Base-by-base conservation (phyloP, 2,113 vertebrate species). In the Daboia siamensis region DNA sequence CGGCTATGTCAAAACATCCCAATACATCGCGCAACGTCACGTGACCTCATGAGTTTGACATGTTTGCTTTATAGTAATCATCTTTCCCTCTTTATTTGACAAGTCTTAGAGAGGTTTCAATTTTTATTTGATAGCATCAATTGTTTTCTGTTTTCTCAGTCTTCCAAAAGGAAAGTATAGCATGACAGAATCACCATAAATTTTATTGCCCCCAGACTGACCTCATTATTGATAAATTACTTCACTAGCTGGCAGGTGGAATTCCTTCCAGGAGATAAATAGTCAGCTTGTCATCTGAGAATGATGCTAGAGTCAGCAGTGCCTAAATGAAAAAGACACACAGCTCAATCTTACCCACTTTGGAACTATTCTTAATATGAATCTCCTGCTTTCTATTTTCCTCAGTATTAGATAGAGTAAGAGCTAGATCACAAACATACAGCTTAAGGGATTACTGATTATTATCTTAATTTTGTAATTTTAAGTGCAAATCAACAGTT, bases 131-230 rank as follows among this genome's bases (percentile, higher is more conserved):
- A 21, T 0, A 0, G n/a, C 52, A 64, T 74, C 93, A 94, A 89
- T 92, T 26, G 3, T 4, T n/a, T 21, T 88, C 20, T 88, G 91
- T 56, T 52, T 64, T 59, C 33, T 89, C 29, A 61, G 55, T 4
- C 88, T 94, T 88, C 69, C 51, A 93, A n/a, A 94, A n/a, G 55
- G 17, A 0, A 84, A 86, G 57, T 91, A 51, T 90, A 86, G 90
- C 24, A 90, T 86, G 87, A 93, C 44, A 44, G 90, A 93, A 91
- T 93, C 5, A 86, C 48, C 55, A 84, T 48, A 91, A 92, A 15
- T 17, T 85, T 88, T 56, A 90, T 88, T 92, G 8, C 59, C 52
- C 90, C 92, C 88, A 91, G 44, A 55, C 13, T 5, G 9, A 92
- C 0, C 0, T 12, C 24, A 91, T 86, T 94, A 44, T 29, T 93